Conservation (phyloP, 2,113 vertebrate species). For the Himantopus leucocephalus region DNA sequence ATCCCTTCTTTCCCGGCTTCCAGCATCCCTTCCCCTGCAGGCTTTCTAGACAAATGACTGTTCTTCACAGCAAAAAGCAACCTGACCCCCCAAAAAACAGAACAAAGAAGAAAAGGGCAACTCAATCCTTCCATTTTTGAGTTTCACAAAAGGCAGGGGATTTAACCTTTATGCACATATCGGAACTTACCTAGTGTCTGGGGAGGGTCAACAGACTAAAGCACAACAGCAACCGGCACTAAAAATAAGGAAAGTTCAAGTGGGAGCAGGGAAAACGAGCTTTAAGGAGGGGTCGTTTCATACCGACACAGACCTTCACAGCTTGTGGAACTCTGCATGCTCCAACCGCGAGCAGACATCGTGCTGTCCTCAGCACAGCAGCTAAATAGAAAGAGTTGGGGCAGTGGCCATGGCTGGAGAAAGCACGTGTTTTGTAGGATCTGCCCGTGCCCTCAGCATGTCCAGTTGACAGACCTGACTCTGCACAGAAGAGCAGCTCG, state of each 20-base stretch:
- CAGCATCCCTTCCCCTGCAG: not conserved
- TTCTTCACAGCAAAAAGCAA: not conserved
- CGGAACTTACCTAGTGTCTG: not conserved
- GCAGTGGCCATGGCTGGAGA: fast-evolving
- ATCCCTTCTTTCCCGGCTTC: not conserved
- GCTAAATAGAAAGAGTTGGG: not conserved
- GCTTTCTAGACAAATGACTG: not conserved
- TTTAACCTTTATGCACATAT: not conserved
- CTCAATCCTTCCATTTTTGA: not conserved
- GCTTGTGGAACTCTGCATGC: not conserved
- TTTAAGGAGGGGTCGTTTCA: not conserved
- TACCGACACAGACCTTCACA: not conserved
- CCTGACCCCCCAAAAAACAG: not conserved
- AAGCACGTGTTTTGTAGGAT: not conserved
- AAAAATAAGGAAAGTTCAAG: not conserved
- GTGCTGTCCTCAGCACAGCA: not conserved
- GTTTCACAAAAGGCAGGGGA: not conserved
- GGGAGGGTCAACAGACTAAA: not conserved
- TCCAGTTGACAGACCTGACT: not conserved
- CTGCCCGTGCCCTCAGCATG: not conserved
- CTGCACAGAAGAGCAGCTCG: not conserved
- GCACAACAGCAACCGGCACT: not conserved
- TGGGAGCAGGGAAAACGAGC: not conserved
- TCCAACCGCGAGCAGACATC: fast-evolving
- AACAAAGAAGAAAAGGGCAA: not conserved